Evolutionary conservation across 2,113 vertebrate genomes (phyloP).

Genomic region (Lynx canadensis): DNA sequence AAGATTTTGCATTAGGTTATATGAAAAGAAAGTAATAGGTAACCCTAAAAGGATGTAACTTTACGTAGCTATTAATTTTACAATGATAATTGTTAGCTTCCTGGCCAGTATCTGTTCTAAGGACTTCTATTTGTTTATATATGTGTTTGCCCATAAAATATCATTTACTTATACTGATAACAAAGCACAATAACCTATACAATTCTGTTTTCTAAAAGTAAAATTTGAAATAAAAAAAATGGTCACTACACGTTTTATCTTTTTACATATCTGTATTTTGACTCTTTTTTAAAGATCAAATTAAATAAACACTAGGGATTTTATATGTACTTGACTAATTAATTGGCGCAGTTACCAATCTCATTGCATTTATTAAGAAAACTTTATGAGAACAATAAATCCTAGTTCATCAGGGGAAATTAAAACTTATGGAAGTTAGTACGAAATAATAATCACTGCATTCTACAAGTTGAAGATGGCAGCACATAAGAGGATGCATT

Average conservation of each 20-base stretch:
- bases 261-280: conserved; percentile 27
- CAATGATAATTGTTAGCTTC: background rate
- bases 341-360: conserved; percentile 71
- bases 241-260: background rate
- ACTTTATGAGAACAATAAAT: conserved; percentile 77
- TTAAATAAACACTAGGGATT: conserved; percentile 60
- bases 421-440: conserved; percentile 65
- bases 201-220: background rate
- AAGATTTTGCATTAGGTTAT: background rate
- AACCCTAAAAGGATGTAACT: background rate
- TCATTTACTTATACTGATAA: background rate
- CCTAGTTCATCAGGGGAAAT: conserved; percentile 76
- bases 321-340: conserved; percentile 73
- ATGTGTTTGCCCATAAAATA: background rate
- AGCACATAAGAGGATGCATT: background rate
- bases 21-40: background rate
- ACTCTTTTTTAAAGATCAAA: conserved; percentile 52
- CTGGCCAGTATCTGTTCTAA: background rate
- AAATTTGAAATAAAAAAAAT: background rate
- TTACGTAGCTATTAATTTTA: background rate
- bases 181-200: background rate
- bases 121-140: background rate
- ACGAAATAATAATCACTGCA: conserved; percentile 54
- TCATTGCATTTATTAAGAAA: conserved; percentile 74
- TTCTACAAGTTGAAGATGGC: background rate